Percentiles rank a stretch among this genome's conserved stretches.
These are phyloP conservation scores for Ostrea edulis DNA, from an alignment of 1,140 invertebrate genomes.

Conservation along the genomic window DNA sequence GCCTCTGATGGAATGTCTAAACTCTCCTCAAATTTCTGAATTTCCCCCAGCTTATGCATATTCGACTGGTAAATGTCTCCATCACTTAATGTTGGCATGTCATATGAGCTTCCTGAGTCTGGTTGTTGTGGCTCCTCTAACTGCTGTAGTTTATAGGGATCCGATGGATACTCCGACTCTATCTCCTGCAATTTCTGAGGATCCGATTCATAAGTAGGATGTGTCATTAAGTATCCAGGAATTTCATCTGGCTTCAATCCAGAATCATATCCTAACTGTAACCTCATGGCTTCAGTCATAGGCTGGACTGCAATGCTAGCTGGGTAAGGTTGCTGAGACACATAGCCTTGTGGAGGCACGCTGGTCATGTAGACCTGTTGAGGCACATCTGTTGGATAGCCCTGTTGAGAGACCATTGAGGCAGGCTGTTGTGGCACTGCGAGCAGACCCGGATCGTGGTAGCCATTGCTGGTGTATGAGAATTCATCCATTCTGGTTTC, in stretches of 20 bases:
- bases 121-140: background rate
- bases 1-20: background rate
- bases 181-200: constrained; percentile 45
- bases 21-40: background rate
- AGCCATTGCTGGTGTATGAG: background rate
- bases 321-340: background rate
- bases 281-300: constrained; percentile 49
- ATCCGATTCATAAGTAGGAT: constrained; percentile 24
- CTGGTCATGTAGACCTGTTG: background rate
- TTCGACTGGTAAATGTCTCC: background rate
- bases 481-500: constrained; percentile 5
- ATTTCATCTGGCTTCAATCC: background rate
- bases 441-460: background rate
- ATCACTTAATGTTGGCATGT: background rate
- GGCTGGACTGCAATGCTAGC: constrained; percentile 40
- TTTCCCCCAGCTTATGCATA: background rate
- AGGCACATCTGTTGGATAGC: background rate
- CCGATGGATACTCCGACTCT: background rate
- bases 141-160: background rate
- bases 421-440: background rate
- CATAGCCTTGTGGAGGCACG: background rate
- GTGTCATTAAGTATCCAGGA: background rate
- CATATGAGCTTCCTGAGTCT: background rate
- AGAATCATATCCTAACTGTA: constrained; percentile 56
- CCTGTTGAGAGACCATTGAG: background rate